Conservation (phyloP, 2,797 vertebrate genomes). For the Darevskia nairensis region DNA sequence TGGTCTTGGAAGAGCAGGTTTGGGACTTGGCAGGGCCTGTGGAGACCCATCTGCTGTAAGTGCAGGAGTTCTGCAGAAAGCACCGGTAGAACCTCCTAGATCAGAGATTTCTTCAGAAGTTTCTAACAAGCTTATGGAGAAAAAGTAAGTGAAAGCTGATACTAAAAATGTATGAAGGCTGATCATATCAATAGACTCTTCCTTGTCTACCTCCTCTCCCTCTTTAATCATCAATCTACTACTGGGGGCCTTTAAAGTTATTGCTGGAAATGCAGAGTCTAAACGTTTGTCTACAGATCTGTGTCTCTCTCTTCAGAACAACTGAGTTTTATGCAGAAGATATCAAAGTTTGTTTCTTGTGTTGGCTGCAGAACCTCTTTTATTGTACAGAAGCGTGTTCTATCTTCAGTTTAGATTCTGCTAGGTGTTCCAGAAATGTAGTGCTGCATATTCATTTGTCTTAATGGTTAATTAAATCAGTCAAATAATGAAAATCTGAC, state of each 20-base stretch:
- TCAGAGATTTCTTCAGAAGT: constrained; percentile 42
- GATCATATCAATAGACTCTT: background rate
- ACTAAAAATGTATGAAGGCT: background rate
- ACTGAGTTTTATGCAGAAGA: too few species aligned
- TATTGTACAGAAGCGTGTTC: too few species aligned
- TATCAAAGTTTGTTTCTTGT: too few species aligned
- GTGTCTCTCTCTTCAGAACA: too few species aligned
- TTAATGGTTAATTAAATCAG: too few species aligned
- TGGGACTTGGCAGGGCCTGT: constrained; percentile 26
- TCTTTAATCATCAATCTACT: background rate
- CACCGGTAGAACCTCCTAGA: constrained; percentile 14
- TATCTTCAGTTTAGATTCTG: too few species aligned
- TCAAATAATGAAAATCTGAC: too few species aligned
- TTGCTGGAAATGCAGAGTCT: background rate
- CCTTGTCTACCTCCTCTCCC: background rate
- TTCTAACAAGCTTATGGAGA: constrained; percentile 43
- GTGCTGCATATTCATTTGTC: too few species aligned
- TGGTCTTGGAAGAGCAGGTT: constrained; percentile 40
- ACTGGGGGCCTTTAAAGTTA: background rate
- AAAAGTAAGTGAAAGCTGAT: constrained; percentile 63
- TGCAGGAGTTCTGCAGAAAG: constrained; percentile 16
- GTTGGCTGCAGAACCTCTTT: too few species aligned
- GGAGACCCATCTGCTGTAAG: rapidly evolving
- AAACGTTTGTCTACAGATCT: too few species aligned
- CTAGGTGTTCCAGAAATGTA: too few species aligned